phyloP scores from a whole-genome alignment of 1,140 invertebrate genomes.

The Ceratosolen fusciceps region DNA sequence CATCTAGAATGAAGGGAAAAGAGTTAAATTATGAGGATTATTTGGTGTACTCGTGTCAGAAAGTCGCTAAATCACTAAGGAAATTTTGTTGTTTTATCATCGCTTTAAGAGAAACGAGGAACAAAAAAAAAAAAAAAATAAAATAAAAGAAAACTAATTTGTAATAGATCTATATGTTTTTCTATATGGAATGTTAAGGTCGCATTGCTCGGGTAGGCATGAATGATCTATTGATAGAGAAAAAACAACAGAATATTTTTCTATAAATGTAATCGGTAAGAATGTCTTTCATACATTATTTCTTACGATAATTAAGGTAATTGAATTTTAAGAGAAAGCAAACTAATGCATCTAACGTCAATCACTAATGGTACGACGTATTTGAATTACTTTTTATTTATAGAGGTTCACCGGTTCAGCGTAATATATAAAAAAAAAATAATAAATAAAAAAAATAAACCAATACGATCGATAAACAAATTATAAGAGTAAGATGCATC shows the following conservation, averaged over 20 bases:
- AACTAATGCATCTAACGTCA: slow-evolving; percentile 20
- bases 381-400: neutral
- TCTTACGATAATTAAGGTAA: slow-evolving; percentile 2
- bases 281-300: slow-evolving; percentile 9
- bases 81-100: neutral
- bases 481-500: neutral
- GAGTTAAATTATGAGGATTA: neutral
- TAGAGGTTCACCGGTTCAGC: neutral
- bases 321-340: slow-evolving; percentile 1
- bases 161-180: slow-evolving; percentile 18
- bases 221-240: slow-evolving; percentile 34
- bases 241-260: slow-evolving; percentile 19
- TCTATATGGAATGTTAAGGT: slow-evolving; percentile 11
- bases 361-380: neutral
- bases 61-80: slow-evolving; percentile 23
- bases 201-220: slow-evolving; percentile 16
- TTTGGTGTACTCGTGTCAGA: neutral
- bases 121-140: no score
- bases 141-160: neutral
- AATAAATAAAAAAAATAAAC: neutral
- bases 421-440: slow-evolving; percentile 31
- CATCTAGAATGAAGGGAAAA: slow-evolving; percentile 33
- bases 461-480: no score
- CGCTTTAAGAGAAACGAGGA: no score
- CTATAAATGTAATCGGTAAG: slow-evolving; percentile 27